phyloP scores from a whole-genome alignment of 2,888 invertebrate genomes.

The Pyrrhia umbra region DNA sequence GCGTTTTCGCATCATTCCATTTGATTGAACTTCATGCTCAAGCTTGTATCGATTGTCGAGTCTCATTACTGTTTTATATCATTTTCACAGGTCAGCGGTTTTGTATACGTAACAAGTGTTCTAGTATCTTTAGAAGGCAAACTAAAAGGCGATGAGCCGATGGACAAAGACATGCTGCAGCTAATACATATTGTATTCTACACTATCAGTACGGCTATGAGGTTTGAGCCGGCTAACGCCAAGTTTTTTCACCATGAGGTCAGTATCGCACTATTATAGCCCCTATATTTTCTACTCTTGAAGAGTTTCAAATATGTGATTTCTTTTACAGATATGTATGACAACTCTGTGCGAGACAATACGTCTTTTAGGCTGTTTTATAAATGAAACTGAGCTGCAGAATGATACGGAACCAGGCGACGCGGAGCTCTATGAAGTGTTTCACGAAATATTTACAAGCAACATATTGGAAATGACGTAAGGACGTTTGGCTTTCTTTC shows the following conservation, averaged over 20 bases:
- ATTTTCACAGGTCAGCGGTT: constrained; percentile 94
- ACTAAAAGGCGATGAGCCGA: constrained; percentile 86
- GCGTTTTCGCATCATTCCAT: background rate
- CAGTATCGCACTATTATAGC: background rate
- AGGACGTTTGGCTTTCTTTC: constrained; percentile 60
- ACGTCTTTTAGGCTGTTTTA: constrained; percentile 97
- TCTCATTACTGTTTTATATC: background rate
- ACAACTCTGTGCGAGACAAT: constrained; percentile 98
- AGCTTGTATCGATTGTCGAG: background rate
- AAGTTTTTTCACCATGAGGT: constrained; percentile 99
- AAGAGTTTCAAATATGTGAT: background rate
- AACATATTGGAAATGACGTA: constrained; percentile 93
- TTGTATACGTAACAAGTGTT: constrained; percentile 99
- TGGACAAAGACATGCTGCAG: constrained; percentile 92
- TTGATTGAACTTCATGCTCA: constrained; percentile 1
- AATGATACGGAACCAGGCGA: constrained; percentile 84
- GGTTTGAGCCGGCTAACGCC: constrained; percentile 99
- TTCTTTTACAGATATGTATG: constrained; percentile 94
- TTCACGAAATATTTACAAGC: constrained; percentile 94
- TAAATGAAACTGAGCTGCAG: constrained; percentile 84
- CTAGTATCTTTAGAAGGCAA: constrained; percentile 97
- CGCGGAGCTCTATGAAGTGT: constrained; percentile 87
- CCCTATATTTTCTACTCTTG: background rate
- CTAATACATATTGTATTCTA: constrained; percentile 97
- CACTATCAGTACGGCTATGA: constrained; percentile 98